Conservation (phyloP, 2,797 vertebrate species). For the Protonibea diacanthus region DNA sequence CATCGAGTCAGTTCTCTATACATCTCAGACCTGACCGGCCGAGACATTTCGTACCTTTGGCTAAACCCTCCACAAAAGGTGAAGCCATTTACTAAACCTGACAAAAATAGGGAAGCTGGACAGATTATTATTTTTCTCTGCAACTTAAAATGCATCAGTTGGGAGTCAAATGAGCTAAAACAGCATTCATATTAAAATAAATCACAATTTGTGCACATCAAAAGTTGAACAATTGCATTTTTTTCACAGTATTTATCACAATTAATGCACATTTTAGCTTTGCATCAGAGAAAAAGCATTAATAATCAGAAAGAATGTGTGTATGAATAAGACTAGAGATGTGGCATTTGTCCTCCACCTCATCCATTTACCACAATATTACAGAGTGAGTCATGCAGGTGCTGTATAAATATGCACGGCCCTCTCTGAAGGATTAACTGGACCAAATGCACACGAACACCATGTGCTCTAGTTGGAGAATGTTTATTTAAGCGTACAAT, state of each 20-base stretch:
- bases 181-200: background rate
- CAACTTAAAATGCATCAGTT: background rate
- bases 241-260: background rate
- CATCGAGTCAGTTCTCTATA: slow-evolving; percentile 73
- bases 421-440: slow-evolving; percentile 37
- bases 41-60: slow-evolving; percentile 12
- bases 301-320: background rate
- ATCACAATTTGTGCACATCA: background rate
- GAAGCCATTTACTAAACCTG: background rate
- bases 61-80: slow-evolving; percentile 9
- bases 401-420: slow-evolving; percentile 11
- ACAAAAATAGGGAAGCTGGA: background rate
- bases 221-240: background rate
- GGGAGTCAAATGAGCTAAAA: background rate
- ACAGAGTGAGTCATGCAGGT: slow-evolving; percentile 36
- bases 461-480: slow-evolving; percentile 25
- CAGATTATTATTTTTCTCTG: background rate
- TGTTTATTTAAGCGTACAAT: slow-evolving; percentile 36
- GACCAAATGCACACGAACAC: slow-evolving; percentile 18
- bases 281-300: background rate
- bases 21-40: slow-evolving; percentile 25
- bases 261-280: background rate
- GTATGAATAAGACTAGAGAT: background rate
- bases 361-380: slow-evolving; percentile 17
- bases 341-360: slow-evolving; percentile 4